A percentile compares a stretch with the other conserved stretches of the same genome.
phyloP scores from a whole-genome alignment of 2,113 vertebrate genomes.

The Calidris pygmaea region DNA sequence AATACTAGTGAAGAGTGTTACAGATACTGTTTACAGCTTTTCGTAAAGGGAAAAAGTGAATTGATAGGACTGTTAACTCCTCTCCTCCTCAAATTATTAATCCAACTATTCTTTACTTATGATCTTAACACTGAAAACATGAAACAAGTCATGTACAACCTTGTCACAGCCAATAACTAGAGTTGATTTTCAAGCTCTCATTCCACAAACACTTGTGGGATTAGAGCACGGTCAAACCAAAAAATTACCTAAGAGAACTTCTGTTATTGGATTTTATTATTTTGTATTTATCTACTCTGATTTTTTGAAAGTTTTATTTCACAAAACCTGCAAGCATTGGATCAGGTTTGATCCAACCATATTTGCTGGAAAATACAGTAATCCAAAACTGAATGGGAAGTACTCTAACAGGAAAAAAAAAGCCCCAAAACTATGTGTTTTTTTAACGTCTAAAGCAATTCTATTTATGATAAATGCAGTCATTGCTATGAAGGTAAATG shows the following conservation, averaged over 20 bases:
- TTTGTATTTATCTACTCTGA: not conserved
- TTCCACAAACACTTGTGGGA: not conserved
- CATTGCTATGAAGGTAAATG: not conserved
- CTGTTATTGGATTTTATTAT: not conserved
- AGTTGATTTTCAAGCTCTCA: not conserved
- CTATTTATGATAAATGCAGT: not conserved
- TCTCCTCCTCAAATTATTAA: not conserved
- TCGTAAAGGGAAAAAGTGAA: not conserved
- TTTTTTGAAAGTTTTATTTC: not conserved
- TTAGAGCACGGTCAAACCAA: not conserved
- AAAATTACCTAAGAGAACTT: not conserved
- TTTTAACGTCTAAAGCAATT: not conserved
- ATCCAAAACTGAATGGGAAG: not conserved
- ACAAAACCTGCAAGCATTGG: not conserved
- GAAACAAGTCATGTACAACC: not conserved
- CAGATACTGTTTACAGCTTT: not conserved
- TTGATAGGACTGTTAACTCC: not conserved
- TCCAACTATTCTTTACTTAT: not conserved
- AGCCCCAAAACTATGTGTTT: not conserved
- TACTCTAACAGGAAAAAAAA: not conserved
- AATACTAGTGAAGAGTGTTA: not conserved
- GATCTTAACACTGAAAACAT: not conserved
- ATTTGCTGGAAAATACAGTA: not conserved
- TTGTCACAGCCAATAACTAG: not conserved
- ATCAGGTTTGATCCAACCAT: not conserved